Percentiles rank a stretch among this genome's conserved stretches.
Conservation (phyloP, 2,797 vertebrate genomes). For the Myripristis jacobus region DNA sequence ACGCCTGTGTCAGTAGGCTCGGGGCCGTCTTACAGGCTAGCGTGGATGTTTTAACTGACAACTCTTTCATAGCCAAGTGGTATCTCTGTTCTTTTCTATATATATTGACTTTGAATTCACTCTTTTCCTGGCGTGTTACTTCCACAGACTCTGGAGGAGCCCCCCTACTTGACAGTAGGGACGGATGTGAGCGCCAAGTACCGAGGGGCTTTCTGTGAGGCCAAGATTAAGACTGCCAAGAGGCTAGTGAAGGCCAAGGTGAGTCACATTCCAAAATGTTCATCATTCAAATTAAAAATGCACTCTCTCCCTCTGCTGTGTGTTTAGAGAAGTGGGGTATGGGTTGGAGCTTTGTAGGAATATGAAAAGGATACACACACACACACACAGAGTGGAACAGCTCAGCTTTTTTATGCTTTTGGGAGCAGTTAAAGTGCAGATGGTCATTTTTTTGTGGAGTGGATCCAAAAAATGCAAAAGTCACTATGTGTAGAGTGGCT, state of each 20-base stretch:
- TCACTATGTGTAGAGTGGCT: background rate
- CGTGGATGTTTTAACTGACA: background rate
- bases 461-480: background rate
- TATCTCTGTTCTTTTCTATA: background rate
- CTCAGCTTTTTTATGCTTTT: slow-evolving; percentile 14
- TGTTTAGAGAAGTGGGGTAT: slow-evolving; percentile 4
- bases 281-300: slow-evolving; percentile 40
- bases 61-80: background rate
- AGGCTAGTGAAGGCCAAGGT: slow-evolving; percentile 89
- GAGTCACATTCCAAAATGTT: slow-evolving; percentile 65
- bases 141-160: slow-evolving; percentile 85
- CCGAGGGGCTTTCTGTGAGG: slow-evolving; percentile 88
- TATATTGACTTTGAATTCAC: slow-evolving; percentile 36
- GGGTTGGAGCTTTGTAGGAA: slow-evolving; percentile 22
- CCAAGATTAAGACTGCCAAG: slow-evolving; percentile 88
- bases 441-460: background rate
- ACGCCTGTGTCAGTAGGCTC: slow-evolving; percentile 38
- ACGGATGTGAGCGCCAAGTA: slow-evolving; percentile 90
- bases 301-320: slow-evolving; percentile 19
- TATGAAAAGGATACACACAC: background rate
- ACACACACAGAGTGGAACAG: slow-evolving; percentile 16
- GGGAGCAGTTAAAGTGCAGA: background rate
- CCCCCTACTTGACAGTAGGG: slow-evolving; percentile 88
- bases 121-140: background rate
- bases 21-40: background rate